Evolutionary conservation across 2,797 vertebrate genomes (phyloP), one percentile per base, ranked within the genome.

Genomic region (Gila robusta): DNA sequence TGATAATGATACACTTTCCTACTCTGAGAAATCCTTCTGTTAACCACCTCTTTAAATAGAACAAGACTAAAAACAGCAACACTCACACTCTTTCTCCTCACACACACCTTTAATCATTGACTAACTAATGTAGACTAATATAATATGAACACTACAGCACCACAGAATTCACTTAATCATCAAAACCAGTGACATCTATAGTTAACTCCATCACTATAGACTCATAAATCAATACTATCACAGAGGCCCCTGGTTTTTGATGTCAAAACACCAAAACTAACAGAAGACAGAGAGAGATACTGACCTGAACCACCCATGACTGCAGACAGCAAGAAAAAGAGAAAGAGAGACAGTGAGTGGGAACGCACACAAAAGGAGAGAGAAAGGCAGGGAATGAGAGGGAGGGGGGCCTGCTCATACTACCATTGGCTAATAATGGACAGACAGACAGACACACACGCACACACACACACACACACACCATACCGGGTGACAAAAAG

Each of bases 301-400:
- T 95, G 94, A 96, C 95, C 96, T 96, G 96, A 91, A 92, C 91
- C 91, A 94, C 95, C 95, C 95, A 96, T 96, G 94, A 94, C 93
- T 96, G 94, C 92, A 93, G 93, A 94, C 93, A 91, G 93, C 95
- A 91, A 95, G 92, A 94, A 91, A 93, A 94, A 92, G 92, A 93
- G 92, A 93, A 92, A 95, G 92, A 95, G 91, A 95, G 90, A 93
- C 91, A 95, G 94, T 93, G 95, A 94, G 93, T 94, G 92, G 93
- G 94, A 94, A 91, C 92, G 92, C 90, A 89, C 93, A 96, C 94
- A 96, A 95, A 95, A 94, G 94, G 92, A 95, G 91, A 93, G 80
- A 64, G 83, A 83, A 67, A 66, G 78, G 52, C 91, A 94, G 92
- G 91, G 92, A 91, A 92, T 94, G 91, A 94, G 92, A 94, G 91